Evolutionary conservation across 2,888 invertebrate species (phyloP).

Genomic region (Polyommatus icarus): DNA sequence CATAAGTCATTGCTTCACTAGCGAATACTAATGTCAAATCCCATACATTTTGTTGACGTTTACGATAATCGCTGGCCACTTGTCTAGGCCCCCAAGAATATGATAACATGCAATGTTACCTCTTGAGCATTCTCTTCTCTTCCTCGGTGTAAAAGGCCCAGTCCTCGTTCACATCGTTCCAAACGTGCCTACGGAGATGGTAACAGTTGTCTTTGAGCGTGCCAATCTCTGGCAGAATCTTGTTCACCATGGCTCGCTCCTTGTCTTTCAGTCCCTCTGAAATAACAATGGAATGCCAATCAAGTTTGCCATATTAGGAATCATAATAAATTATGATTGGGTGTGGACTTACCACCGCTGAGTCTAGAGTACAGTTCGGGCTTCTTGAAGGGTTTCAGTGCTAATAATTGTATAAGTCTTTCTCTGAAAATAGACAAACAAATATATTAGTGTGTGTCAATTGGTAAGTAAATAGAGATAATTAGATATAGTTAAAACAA

Average conservation of each 20-base stretch:
- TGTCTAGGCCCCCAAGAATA: not conserved
- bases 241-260: slow-evolving; percentile 88
- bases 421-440: slow-evolving; percentile 85
- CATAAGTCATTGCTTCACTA: no score
- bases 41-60: no score
- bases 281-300: slow-evolving; percentile 47
- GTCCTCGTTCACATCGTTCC: slow-evolving; percentile 96
- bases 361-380: slow-evolving; percentile 92
- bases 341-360: slow-evolving; percentile 84
- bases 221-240: slow-evolving; percentile 90
- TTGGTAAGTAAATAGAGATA: not conserved
- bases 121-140: slow-evolving; percentile 92
- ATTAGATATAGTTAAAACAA: no score
- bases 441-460: slow-evolving; percentile 36
- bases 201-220: slow-evolving; percentile 93
- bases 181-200: slow-evolving; percentile 91
- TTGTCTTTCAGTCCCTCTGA: slow-evolving; percentile 93
- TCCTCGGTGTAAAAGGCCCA: slow-evolving; percentile 97
- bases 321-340: slow-evolving; percentile 24
- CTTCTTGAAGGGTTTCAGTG: slow-evolving; percentile 95
- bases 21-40: no score
- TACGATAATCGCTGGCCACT: no score
- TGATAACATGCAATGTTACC: slow-evolving; percentile 67
- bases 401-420: slow-evolving; percentile 95
- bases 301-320: not conserved